Base-by-base conservation (phyloP, 2,888 invertebrate species). In the Xestia sexstrigata region DNA sequence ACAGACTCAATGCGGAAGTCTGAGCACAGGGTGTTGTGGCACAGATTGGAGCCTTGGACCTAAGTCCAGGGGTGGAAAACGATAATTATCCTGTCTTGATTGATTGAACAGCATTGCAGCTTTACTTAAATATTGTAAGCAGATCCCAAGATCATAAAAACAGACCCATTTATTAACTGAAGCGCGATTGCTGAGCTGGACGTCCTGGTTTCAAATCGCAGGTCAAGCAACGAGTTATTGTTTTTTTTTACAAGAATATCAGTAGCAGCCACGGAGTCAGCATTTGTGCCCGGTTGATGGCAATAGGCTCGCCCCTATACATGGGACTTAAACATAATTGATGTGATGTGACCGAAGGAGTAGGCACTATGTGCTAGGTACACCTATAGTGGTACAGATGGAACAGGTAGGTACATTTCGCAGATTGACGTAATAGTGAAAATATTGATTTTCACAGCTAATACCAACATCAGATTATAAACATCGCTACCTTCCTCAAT, bases 401-500 rank as follows among this genome's bases (percentile, higher is more conserved):
- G 35, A 35, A 35, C 35, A 35, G 35, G 35, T 62, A 65, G 39
- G 42, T 42, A 45, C 35, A 11, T 49, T 49, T 42, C 20, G 30
- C 20, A 60, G n/a, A 49, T 49, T n/a, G 60, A 42, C 17, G 45
- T 35, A 62, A 23, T 70, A 9, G 49, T 79, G 55, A 60, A 70
- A 45, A 52, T 81, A 80, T 81, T 60, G 76, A 80, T 76, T 81
- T 76, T 35, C 55, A 58, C 66, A 81, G 55, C 49, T 63, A 82
- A 81, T 71, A 69, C 82, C 68, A 71, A 82, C 77, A 68, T 39
- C 30, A 68, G 58, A 77, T 82, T 82, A 74, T 66, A 74, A 76
- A 66, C 71, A 66, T 71, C 26, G 47, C 70, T 81, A 74, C 71
- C 81, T 76, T 71, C 76, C 70, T 76, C 74, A 78, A 86, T 84